These are phyloP conservation scores for Poeciliopsis gracilis DNA, from an alignment of 2,797 vertebrate genomes.

Conservation along the genomic window DNA sequence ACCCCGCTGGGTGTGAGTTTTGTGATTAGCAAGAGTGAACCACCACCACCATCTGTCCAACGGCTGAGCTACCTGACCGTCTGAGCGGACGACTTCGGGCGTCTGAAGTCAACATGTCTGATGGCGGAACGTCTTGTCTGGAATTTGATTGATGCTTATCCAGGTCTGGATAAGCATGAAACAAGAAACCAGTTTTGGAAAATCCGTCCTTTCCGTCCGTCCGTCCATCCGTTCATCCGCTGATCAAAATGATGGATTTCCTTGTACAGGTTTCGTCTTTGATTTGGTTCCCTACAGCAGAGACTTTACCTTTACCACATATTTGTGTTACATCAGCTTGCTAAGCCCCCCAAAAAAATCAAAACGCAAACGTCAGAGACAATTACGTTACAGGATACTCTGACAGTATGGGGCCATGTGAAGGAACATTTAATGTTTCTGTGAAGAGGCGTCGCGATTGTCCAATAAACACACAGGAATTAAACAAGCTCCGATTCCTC, in stretches of 20 bases:
- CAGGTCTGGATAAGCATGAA: conserved; percentile 11
- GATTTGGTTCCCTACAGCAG: conserved; percentile 3
- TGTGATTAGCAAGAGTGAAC: conserved; percentile 60
- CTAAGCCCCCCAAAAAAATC: background rate
- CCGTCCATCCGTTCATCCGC: background rate
- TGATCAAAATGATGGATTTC: conserved; percentile 5
- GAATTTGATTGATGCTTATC: background rate
- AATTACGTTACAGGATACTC: background rate
- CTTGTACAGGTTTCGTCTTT: background rate
- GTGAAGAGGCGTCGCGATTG: background rate
- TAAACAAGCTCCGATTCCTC: background rate
- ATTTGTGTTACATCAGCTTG: background rate
- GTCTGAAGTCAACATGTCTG: conserved; percentile 1
- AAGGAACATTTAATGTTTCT: background rate
- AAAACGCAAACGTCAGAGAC: background rate
- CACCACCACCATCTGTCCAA: conserved; percentile 61
- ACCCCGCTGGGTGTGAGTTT: conserved; percentile 58
- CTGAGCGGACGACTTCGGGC: conserved; percentile 32
- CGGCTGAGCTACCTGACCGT: conserved; percentile 58
- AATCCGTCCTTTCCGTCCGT: background rate
- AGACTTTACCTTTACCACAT: background rate
- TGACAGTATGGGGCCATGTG: background rate
- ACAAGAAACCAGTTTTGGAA: background rate
- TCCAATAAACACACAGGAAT: background rate
- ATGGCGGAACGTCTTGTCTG: background rate